Conservation (phyloP, 1,140 invertebrate species). For the Agrilus planipennis region DNA sequence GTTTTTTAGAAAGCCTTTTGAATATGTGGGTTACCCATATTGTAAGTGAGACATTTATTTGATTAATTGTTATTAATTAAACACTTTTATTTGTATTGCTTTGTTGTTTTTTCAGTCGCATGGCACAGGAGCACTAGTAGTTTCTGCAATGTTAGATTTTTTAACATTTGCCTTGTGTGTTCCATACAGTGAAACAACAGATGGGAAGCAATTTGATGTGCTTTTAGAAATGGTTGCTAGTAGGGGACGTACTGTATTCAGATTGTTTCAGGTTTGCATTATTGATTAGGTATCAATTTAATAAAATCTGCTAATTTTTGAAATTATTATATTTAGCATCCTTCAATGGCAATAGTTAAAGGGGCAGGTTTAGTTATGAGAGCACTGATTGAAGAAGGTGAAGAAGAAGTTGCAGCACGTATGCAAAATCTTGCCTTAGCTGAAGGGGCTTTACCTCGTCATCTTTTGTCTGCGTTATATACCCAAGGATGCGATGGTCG, state of each 20-base stretch:
- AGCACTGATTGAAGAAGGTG: conserved; percentile 95
- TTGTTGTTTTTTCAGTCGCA: conserved; percentile 46
- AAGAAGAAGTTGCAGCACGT: conserved; percentile 72
- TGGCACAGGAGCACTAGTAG: conserved; percentile 66
- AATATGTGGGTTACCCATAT: conserved; percentile 95
- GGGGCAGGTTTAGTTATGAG: conserved; percentile 94
- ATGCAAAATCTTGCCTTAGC: conserved; percentile 95
- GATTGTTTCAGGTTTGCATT: conserved; percentile 91
- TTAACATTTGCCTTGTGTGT: conserved; percentile 97
- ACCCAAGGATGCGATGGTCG: conserved; percentile 64
- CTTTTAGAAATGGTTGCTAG: conserved; percentile 88
- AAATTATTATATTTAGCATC: conserved; percentile 52
- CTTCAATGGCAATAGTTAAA: conserved; percentile 94
- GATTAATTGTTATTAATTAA: not conserved
- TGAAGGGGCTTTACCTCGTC: conserved; percentile 92
- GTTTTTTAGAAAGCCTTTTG: conserved; percentile 86
- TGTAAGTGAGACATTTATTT: conserved; percentile 59
- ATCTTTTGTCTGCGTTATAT: conserved; percentile 86
- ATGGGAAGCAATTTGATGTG: conserved; percentile 93
- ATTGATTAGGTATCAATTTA: not conserved
- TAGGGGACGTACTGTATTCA: conserved; percentile 81
- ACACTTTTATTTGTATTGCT: conserved; percentile 2
- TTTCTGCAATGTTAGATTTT: conserved; percentile 96
- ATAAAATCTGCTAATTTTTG: conserved; percentile 1
- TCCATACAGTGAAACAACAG: conserved; percentile 98